Evolutionary conservation across 2,797 vertebrate species (phyloP), one percentile per base, ranked within the genome.

Genomic region (Tinamus major): DNA sequence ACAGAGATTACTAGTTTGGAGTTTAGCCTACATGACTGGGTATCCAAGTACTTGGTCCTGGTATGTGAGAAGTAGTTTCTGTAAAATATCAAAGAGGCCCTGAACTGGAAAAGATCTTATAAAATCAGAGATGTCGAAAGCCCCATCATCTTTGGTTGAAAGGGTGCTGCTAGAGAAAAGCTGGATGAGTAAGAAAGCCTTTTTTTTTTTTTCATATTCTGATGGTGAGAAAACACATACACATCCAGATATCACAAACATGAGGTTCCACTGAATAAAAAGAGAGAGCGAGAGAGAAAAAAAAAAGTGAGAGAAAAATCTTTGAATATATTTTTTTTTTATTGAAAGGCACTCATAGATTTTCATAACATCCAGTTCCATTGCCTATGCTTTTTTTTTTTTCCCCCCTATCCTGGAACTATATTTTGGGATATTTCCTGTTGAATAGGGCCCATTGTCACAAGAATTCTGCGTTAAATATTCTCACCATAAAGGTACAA

Each of bases 401-500:
- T 26, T 26, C 29, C 6, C 44, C 21, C 46, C 29, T 67, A 33
- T 33, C 68, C 49, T 5, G 14, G 49, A 41, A 31, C 76, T 46
- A 71, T 89, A 75, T 89, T 42, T 56, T 35, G 49, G 33, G 7
- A 13, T 74, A 9, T 53, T 93, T 85, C 37, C 61, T 83, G 26
- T n/a, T 80, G 26, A 87, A 63, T 13, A 72, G 69, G 35, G 46
- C 29, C 46, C 79, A 83, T 13, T 86, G 65, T 72, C 79, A 85
- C 62, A 62, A 89, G 64, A 90, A 75, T 9, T 48, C 64, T 72
- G 55, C 64, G 75, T 92, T 68, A 90, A 79, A 79, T 56, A 83
- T 80, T 93, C 65, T 85, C 58, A 35, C 27, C 39, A 67, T 72
- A 91, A 87, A 79, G 77, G 77, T 42, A 56, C 74, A 89, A 51